Percentiles rank a stretch among this genome's conserved stretches.
Conservation (phyloP, 2,113 vertebrate genomes). For the Verasper variegatus region DNA sequence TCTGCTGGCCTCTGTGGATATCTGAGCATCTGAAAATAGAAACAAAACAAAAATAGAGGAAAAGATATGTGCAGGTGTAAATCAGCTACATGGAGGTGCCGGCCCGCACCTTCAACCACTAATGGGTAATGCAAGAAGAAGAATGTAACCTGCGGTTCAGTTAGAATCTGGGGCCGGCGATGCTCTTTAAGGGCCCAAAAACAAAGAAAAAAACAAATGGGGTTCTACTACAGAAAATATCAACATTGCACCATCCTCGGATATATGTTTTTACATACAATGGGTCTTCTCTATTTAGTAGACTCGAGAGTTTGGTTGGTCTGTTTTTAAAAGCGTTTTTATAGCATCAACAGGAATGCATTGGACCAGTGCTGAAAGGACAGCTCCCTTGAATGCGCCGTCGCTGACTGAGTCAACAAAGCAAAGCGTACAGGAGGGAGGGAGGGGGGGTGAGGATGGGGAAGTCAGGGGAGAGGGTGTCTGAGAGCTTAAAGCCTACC, state of each 20-base stretch:
- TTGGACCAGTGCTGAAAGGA: slow-evolving; percentile 82
- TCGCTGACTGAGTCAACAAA: slow-evolving; percentile 68
- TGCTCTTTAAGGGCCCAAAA: slow-evolving; percentile 47
- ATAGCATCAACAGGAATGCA: slow-evolving; percentile 83
- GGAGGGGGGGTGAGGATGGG: background rate
- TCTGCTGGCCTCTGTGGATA: slow-evolving; percentile 68
- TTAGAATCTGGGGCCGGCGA: slow-evolving; percentile 27
- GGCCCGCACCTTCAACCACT: slow-evolving; percentile 65
- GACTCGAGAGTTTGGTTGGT: slow-evolving; percentile 75
- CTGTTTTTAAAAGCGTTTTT: slow-evolving; percentile 66
- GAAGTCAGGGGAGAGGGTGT: slow-evolving; percentile 5
- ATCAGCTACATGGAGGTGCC: slow-evolving; percentile 72
- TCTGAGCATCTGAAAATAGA: slow-evolving; percentile 58
- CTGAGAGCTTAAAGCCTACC: slow-evolving; percentile 69
- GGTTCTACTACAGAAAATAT: slow-evolving; percentile 73
- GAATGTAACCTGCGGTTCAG: background rate
- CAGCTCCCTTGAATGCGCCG: slow-evolving; percentile 81
- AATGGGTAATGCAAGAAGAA: slow-evolving; percentile 52
- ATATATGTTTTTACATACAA: slow-evolving; percentile 79
- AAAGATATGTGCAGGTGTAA: slow-evolving; percentile 68
- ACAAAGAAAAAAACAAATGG: slow-evolving; percentile 33
- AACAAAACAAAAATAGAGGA: background rate
- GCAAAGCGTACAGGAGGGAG: slow-evolving; percentile 61
- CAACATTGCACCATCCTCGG: slow-evolving; percentile 80
- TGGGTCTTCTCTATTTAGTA: slow-evolving; percentile 64